Base-by-base conservation (phyloP, 1,140 invertebrate species). In the Lordiphosa mommai region DNA sequence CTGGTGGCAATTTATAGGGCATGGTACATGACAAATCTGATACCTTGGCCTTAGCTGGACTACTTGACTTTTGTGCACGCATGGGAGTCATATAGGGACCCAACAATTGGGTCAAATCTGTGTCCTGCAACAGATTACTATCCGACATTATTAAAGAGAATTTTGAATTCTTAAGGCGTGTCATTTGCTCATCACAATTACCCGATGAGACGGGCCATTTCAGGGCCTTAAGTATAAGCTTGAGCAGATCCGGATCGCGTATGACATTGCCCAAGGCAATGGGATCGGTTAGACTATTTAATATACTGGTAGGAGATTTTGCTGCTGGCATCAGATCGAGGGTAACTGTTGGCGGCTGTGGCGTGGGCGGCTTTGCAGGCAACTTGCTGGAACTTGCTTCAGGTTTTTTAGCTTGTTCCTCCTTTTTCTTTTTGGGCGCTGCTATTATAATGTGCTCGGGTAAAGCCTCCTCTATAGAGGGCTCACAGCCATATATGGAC, bases 371-470 rank as follows among this genome's bases (percentile, higher is more conserved):
- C 32, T 56, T 43, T 67, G 60, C 0, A 60, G 20, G 9, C 23
- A 4, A 1, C 64, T 60, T 0, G 55, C 14, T 29, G 44, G 37
- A 12, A 10, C 23, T 20, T 20, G 14, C 5, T 7, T 6, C n/a
- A 20, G 1, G 20, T 9, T 1, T 7, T 3, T 2, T 57, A 44
- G 3, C 37, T 33, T 27, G 23, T 20, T 77, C 72, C 7, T 84
- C 77, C 9, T 63, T 64, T 20, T 77, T 82, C 20, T 77, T 85
- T n/a, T 86, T 86, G n/a, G 85, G 76, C 4, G 73, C 74, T 0
- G 85, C 85, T 48, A 87, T 87, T 12, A 87, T 87, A 37, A 87
- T 87, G 40, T 85, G 69, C 27, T 87, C 74, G 0, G 86, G 86
- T 23, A 86, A 48, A 4, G 57, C 73, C 14, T 87, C 80, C 13